Evolutionary conservation across 2,797 vertebrate species (phyloP).

Genomic region (Arnoldichthys spilopterus): DNA sequence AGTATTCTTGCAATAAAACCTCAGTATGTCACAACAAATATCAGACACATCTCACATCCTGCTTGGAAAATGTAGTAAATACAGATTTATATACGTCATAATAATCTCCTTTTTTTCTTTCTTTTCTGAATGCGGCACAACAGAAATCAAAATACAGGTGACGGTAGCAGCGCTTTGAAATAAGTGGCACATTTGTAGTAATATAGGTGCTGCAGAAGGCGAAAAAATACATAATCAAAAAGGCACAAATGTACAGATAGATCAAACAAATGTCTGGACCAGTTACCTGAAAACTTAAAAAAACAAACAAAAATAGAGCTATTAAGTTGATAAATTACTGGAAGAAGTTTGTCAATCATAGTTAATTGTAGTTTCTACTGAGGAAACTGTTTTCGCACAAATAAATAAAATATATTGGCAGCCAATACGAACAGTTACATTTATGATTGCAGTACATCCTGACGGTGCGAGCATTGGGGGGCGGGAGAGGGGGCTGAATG

Average conservation of each 20-base stretch:
- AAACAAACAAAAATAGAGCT: conserved; percentile 40
- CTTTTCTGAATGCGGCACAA: conserved; percentile 84
- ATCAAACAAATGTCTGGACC: conserved; percentile 72
- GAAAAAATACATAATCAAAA: conserved; percentile 82
- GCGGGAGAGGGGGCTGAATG: conserved; percentile 53
- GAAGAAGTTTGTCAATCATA: conserved; percentile 50
- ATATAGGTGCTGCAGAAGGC: conserved; percentile 83
- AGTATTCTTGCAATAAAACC: conserved; percentile 97
- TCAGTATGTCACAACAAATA: conserved; percentile 90
- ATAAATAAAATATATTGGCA: conserved; percentile 77
- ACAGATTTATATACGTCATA: conserved; percentile 81
- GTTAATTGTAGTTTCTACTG: conserved; percentile 35
- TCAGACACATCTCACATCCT: conserved; percentile 85
- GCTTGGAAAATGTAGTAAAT: conserved; percentile 77
- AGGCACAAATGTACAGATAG: conserved; percentile 89
- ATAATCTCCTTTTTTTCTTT: conserved; percentile 67
- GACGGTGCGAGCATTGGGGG: conserved; percentile 77
- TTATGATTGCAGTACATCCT: conserved; percentile 85
- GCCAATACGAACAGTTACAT: conserved; percentile 86
- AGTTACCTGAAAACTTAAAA: conserved; percentile 63
- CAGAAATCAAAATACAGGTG: conserved; percentile 87
- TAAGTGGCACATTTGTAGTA: conserved; percentile 80
- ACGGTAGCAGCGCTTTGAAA: conserved; percentile 86
- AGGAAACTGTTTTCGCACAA: conserved; percentile 57
- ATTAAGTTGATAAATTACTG: conserved; percentile 53